phyloP scores from a whole-genome alignment of 2,797 vertebrate species.

The Lophotriccus pileatus region DNA sequence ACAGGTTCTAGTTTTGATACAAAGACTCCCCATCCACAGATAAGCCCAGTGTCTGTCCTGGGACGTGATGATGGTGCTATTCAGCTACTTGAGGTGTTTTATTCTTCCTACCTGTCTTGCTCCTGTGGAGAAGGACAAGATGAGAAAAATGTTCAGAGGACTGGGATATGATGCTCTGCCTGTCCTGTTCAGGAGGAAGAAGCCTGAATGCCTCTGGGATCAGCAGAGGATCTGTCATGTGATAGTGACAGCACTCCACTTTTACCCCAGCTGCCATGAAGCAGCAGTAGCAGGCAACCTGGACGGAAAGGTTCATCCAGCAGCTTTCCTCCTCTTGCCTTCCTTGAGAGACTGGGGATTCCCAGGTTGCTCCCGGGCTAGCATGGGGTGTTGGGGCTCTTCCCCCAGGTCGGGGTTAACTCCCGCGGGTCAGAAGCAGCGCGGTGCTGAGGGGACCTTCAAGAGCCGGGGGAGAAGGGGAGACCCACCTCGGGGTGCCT shows the following conservation, averaged over 20 bases:
- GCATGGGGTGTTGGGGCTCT: neutral
- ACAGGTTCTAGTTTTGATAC: rapidly evolving
- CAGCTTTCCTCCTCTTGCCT: neutral
- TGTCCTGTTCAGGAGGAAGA: neutral
- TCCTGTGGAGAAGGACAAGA: neutral
- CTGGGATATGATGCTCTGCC: no score
- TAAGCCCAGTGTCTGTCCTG: rapidly evolving
- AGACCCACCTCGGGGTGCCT: neutral
- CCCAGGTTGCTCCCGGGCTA: rapidly evolving
- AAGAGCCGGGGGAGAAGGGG: rapidly evolving
- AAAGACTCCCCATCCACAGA: neutral
- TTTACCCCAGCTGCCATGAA: neutral
- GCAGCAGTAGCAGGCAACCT: rapidly evolving
- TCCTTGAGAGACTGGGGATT: no score
- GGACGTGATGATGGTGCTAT: neutral
- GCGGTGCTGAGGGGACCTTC: neutral
- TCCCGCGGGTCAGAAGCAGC: rapidly evolving
- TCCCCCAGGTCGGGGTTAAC: neutral
- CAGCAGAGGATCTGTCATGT: neutral
- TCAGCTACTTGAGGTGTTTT: neutral
- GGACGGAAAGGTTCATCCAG: rapidly evolving
- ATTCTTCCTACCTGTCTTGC: neutral
- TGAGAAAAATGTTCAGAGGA: neutral
- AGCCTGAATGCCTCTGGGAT: neutral
- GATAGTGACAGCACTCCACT: neutral